Base-by-base conservation (phyloP, 2,113 vertebrate species). In the Pycnonotus jocosus region DNA sequence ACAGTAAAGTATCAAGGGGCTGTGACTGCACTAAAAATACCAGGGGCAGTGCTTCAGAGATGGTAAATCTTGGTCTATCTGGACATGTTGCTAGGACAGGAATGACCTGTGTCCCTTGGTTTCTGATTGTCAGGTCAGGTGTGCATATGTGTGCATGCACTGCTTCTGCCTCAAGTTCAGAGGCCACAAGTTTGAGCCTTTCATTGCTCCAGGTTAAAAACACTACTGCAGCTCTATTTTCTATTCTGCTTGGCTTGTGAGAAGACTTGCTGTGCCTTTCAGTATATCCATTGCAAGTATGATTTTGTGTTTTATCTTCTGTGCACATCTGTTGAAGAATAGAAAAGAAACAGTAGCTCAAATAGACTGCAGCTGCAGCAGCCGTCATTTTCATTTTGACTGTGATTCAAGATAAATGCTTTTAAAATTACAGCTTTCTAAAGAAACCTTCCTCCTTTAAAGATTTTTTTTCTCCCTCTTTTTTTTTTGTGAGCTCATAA, bases 341-440 rank as follows among this genome's bases (percentile, higher is more conserved):
- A 77, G 84, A 74, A 77, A 82, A 81, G 87, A 76, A 88, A 74
- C 79, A 95, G 92, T 86, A 71, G 72, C 90, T 92, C 65, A 90
- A 96, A 92, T 92, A 95, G 93, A 73, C 65, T 92, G 92, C 94
- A 96, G 95, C 97, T 97, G 97, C 94, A 80, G 62, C 87, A 90
- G 69, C 73, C 10, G 0, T 93, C 50, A 0, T 95, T 92, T 76
- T 84, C 81, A 87, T 95, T 96, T 90, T 92, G 78, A 92, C 91
- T 9, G 8, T 72, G 84, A 92, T 95, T 97, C 66, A 87, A 92
- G 85, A 96, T 92, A 92, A 96, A 96, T 85, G 88, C 88, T 88
- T 95, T 97, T 85, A 82, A 95, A 96, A 96, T 96, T 96, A 92
- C 58, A 95, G 88, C 72, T 95, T 92, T 92, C 80, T 78, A 62